Evolutionary conservation across 2,113 vertebrate species (phyloP), one percentile per base, ranked within the genome.

Genomic region (Arothron firmamentum): DNA sequence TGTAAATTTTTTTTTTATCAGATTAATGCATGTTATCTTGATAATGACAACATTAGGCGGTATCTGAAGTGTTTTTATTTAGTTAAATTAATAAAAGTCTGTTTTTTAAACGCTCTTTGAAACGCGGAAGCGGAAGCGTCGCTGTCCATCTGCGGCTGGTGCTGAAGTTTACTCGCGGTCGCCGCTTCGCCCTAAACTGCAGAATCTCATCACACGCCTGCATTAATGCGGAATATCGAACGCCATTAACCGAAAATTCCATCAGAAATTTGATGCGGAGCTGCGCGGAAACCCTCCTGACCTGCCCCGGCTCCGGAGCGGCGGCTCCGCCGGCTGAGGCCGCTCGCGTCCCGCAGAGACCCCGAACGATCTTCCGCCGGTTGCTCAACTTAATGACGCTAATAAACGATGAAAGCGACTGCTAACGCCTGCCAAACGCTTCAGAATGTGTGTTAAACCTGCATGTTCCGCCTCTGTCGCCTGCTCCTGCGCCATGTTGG

Each of bases 101-200:
- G 3, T 23, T 23, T 23, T 31, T 31, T 3, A 31, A 31, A 31
- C 9, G 34, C 34, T 1, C 34, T 38, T 38, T 38, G 28, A 31
- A 38, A 38, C 9, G 34, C 34, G 34, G 34, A 38, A 11, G 34
- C 20, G 7, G 31, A 21, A 34, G 42, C 19, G 80, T 72, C 79
- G 89, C 89, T 90, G 86, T 91, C 77, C 88, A 6, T 1, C 70
- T 57, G 38, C 56, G 20, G 6, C 28, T 63, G 75, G 90, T 90
- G 81, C 88, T 88, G 88, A 90, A 79, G 21, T 38, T 38, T 10
- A 11, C 65, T 17, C 45, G 45, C 45, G n/a, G 21, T 21, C 31
- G 65, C 73, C 23, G 67, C 18, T 55, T 58, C 11, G 15, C 1
- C 20, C 56, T 15, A 5, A 48, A 6, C 34, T 0, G 9, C 0